A percentile compares a stretch with the other conserved stretches of the same genome.
Conservation (phyloP, 2,113 vertebrate species). For the Chionodraco myersi region DNA sequence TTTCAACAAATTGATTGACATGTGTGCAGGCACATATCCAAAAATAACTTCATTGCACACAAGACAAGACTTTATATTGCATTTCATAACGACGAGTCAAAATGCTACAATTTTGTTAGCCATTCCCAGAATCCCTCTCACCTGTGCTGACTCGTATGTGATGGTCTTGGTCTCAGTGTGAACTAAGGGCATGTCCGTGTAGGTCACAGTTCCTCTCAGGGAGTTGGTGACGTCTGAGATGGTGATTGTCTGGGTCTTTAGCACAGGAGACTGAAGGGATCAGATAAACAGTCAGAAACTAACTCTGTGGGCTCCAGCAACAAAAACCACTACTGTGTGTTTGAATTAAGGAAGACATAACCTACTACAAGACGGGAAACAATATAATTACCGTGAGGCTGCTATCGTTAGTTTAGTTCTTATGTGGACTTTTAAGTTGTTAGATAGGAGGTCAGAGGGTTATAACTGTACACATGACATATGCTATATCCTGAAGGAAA, state of each 20-base stretch:
- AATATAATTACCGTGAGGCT: too few relatives aligned
- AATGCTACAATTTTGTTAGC: not conserved
- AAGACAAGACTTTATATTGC: not conserved
- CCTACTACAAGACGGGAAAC: too few relatives aligned
- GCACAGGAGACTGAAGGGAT: slow-evolving; percentile 88
- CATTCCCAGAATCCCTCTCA: slow-evolving; percentile 67
- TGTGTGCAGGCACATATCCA: not conserved
- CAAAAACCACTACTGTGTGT: not conserved
- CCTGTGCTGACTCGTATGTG: slow-evolving; percentile 97
- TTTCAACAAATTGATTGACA: not conserved
- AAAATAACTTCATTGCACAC: not conserved
- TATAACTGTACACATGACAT: too few relatives aligned
- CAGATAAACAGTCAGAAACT: slow-evolving; percentile 49
- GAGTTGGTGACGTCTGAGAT: slow-evolving; percentile 92
- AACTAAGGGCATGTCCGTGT: slow-evolving; percentile 93
- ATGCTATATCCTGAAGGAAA: too few relatives aligned
- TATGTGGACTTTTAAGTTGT: too few relatives aligned
- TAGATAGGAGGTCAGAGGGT: too few relatives aligned
- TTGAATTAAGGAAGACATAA: too few relatives aligned
- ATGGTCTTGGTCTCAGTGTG: slow-evolving; percentile 99
- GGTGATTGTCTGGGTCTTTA: slow-evolving; percentile 96
- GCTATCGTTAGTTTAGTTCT: too few relatives aligned
- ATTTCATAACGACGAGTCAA: not conserved
- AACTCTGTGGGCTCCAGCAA: slow-evolving; percentile 1
- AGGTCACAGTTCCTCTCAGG: slow-evolving; percentile 88